A percentile compares a stretch with the other conserved stretches of the same genome.
These are phyloP conservation scores for Merluccius polli DNA, from an alignment of 2,797 vertebrate species.

Conservation along the genomic window DNA sequence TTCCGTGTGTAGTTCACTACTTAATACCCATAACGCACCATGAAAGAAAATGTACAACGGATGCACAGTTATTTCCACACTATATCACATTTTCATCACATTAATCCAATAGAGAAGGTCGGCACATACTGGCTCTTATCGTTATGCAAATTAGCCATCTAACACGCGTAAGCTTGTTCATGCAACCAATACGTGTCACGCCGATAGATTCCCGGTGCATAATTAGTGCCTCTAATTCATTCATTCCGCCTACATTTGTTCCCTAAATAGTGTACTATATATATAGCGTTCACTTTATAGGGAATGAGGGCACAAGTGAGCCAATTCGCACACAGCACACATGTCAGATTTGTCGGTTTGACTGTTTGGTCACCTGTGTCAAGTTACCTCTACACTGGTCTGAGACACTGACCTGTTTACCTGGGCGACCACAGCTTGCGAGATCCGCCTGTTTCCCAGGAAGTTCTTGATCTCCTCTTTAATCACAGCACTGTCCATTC, in stretches of 20 bases:
- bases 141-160: too few relatives aligned
- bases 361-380: neutral
- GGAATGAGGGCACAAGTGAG: neutral
- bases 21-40: too few relatives aligned
- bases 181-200: neutral
- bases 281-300: neutral
- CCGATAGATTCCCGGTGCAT: neutral
- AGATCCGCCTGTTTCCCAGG: conserved; percentile 95
- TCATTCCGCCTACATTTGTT: neutral
- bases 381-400: neutral
- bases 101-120: too few relatives aligned
- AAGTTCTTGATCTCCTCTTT: conserved; percentile 99
- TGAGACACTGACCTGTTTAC: conserved; percentile 86
- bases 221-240: neutral
- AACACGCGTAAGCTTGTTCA: too few relatives aligned
- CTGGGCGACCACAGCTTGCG: conserved; percentile 98
- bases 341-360: neutral
- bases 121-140: too few relatives aligned
- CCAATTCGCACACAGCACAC: neutral
- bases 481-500: conserved; percentile 96
- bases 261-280: neutral
- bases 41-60: too few relatives aligned
- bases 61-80: too few relatives aligned
- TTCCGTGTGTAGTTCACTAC: too few relatives aligned
- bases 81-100: too few relatives aligned